These are phyloP conservation scores for Diachasmimorpha longicaudata DNA, from an alignment of 1,140 invertebrate species.

Conservation along the genomic window DNA sequence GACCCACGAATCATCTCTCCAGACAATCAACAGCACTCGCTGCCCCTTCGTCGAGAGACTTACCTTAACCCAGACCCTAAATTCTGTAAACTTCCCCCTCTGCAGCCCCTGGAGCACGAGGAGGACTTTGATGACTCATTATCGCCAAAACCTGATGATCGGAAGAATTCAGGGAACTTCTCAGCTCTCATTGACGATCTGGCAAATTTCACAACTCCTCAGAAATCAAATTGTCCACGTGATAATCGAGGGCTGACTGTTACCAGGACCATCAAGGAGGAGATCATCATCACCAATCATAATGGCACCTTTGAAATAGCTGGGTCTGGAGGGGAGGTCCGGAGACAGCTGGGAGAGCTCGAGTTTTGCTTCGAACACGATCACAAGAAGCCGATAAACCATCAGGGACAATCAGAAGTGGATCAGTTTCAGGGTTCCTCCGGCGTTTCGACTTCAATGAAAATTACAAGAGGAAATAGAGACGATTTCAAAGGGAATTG, in stretches of 20 bases:
- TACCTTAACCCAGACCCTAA: constrained; percentile 36
- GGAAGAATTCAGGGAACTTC: constrained; percentile 36
- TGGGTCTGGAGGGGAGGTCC: neutral
- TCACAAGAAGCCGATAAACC: neutral
- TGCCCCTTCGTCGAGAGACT: constrained; percentile 39
- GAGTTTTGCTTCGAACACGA: neutral
- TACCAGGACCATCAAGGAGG: neutral
- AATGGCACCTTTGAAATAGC: neutral
- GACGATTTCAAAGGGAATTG: too few relatives aligned
- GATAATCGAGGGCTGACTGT: neutral
- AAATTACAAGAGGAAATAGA: too few relatives aligned
- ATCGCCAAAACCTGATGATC: constrained; percentile 24
- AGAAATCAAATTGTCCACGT: neutral
- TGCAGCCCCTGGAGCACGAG: neutral
- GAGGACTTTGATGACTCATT: constrained; percentile 38
- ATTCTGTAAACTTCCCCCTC: constrained; percentile 6
- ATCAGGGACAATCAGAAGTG: too few relatives aligned
- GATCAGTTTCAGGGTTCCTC: too few relatives aligned
- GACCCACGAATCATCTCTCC: constrained; percentile 11
- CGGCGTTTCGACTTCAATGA: too few relatives aligned
- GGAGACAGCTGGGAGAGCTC: neutral
- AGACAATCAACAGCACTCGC: neutral
- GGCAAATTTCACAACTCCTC: constrained; percentile 37
- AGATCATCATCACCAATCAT: neutral
- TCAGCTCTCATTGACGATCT: constrained; percentile 48